Conservation (phyloP, 2,888 invertebrate genomes). For the Microdon myrmicae region DNA sequence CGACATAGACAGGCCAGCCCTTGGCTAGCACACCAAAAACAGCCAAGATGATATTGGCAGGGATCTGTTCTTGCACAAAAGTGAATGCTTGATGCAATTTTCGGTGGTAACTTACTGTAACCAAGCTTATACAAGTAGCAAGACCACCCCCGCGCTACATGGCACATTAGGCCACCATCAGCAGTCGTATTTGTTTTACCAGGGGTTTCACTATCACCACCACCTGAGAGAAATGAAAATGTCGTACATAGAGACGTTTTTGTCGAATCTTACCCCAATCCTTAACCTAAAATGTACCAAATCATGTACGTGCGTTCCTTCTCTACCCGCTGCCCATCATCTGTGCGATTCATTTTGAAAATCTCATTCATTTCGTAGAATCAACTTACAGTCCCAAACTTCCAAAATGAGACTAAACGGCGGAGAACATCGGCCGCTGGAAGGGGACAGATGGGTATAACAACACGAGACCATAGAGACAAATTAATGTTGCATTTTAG, state of each 20-base stretch:
- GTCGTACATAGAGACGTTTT: slow-evolving; percentile 44
- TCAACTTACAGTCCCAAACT: slow-evolving; percentile 48
- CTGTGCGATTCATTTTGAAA: slow-evolving; percentile 45
- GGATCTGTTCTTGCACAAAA: slow-evolving; percentile 50
- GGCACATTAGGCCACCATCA: slow-evolving; percentile 42
- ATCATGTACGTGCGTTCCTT: slow-evolving; percentile 29
- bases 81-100: slow-evolving; percentile 51
- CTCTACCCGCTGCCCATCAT: slow-evolving; percentile 14
- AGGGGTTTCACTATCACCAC: slow-evolving; percentile 26
- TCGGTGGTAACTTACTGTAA: slow-evolving; percentile 49
- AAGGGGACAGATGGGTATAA: slow-evolving; percentile 30
- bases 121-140: slow-evolving; percentile 36
- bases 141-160: slow-evolving; percentile 36
- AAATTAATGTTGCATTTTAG: slow-evolving; percentile 48
- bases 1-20: slow-evolving; percentile 42
- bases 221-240: slow-evolving; percentile 47
- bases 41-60: slow-evolving; percentile 46
- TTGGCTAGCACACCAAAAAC: slow-evolving; percentile 4
- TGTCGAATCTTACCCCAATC: slow-evolving; percentile 17
- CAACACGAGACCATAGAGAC: slow-evolving; percentile 40
- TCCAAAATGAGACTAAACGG: slow-evolving; percentile 48
- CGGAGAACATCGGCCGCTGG: slow-evolving; percentile 4
- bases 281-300: slow-evolving; percentile 34
- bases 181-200: slow-evolving; percentile 48
- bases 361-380: slow-evolving; percentile 49